Evolutionary conservation across 2,888 invertebrate species (phyloP), one percentile per base, ranked within the genome.

Genomic region (Byasa hedistus): DNA sequence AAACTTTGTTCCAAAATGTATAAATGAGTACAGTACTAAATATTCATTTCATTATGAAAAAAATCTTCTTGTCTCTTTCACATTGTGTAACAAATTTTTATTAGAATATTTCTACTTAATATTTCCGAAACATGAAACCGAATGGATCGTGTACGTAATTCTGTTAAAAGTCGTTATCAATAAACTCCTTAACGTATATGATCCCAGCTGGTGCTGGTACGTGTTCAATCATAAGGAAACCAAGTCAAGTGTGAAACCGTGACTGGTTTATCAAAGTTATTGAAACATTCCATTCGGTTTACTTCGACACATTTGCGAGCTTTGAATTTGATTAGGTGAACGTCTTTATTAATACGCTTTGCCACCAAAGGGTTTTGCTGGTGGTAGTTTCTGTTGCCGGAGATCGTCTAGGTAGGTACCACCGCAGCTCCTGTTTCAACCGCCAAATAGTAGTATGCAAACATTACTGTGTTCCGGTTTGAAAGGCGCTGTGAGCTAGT

Each of bases 221-320:
- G 36, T 32, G 36, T 19, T 64, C 57, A 51, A 58, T 64, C 57
- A 58, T 17, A 36, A 27, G 57, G 51, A 64, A 64, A 54, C 57
- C 23, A 58, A 64, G 36, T 64, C 57, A 57, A 64, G 57, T 27
- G 57, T 48, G 51, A 57, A 57, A 51, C 48, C 27, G 57, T 57
- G 32, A 22, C n/a, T 19, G 17, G 17, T 2, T 12, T 36, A 21
- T 51, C 17, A 57, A n/a, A 15, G 32, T 19, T 57, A 27, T 36
- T 32, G 15, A 57, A 39, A 58, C 19, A 24, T 36, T 57, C 39
- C 23, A 57, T 22, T 21, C 56, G 27, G 23, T 17, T 51, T 5
- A 21, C 51, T 21, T 51, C 21, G 1, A 39, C 15, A 12, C 3
- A 39, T 39, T 39, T 39, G 39, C 12, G 39, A 15, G 12, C 15